Evolutionary conservation across 2,797 vertebrate genomes (phyloP).

Genomic region (Pantherophis alleghaniensis): DNA sequence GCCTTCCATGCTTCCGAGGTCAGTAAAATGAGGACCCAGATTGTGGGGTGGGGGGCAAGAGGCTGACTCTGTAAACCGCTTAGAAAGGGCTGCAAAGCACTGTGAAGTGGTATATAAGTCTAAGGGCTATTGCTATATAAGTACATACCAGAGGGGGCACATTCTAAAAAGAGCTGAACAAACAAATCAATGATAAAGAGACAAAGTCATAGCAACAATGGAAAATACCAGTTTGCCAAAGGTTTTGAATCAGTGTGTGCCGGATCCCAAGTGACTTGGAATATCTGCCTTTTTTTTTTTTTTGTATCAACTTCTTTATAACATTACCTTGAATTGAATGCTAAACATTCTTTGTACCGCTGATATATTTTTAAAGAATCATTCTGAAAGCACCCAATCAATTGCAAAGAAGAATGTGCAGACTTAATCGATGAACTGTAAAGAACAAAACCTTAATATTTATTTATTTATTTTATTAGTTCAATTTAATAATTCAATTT

Average conservation of each 20-base stretch:
- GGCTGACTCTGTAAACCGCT: too few species aligned
- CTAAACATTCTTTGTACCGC: conserved; percentile 65
- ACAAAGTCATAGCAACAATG: conserved; percentile 93
- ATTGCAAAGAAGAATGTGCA: conserved; percentile 46
- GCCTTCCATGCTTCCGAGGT: too few species aligned
- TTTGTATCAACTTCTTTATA: too few species aligned
- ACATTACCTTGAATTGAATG: background rate
- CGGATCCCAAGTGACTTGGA: too few species aligned
- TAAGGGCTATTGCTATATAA: too few species aligned
- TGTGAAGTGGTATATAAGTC: too few species aligned
- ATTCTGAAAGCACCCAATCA: conserved; percentile 62
- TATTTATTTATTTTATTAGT: too few species aligned
- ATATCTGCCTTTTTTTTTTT: too few species aligned
- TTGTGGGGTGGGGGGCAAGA: too few species aligned
- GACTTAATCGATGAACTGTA: conserved; percentile 20
- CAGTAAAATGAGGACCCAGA: too few species aligned
- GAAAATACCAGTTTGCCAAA: conserved; percentile 91
- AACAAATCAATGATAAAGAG: conserved; percentile 98
- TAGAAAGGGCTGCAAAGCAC: too few species aligned
- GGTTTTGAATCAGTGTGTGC: conserved; percentile 72
- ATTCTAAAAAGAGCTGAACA: conserved; percentile 96
- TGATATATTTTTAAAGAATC: conserved; percentile 54
- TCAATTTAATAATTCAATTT: too few species aligned
- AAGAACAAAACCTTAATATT: conserved; percentile 56
- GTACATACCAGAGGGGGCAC: conserved; percentile 93